Evolutionary conservation across 1,140 invertebrate species (phyloP).

Genomic region (Drosophila biarmipes): DNA sequence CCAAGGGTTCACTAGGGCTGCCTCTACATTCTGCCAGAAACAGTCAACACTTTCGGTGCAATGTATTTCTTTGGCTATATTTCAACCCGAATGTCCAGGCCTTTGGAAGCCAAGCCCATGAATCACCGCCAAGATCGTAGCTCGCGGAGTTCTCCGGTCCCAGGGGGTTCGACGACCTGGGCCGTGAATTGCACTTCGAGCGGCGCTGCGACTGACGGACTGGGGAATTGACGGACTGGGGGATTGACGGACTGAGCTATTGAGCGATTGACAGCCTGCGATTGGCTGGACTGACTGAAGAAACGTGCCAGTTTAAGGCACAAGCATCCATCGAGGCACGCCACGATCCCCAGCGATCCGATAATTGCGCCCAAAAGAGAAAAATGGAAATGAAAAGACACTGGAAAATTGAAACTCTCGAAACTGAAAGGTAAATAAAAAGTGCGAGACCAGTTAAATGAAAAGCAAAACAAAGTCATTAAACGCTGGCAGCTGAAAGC

Average conservation of each 20-base stretch:
- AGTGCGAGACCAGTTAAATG: slow-evolving; percentile 60
- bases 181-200: slow-evolving; percentile 52
- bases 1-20: no score
- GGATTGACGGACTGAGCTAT: slow-evolving; percentile 8
- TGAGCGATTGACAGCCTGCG: slow-evolving; percentile 6
- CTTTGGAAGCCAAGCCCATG: not conserved
- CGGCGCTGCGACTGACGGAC: slow-evolving; percentile 7
- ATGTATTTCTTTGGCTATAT: no score
- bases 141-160: not conserved
- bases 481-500: slow-evolving; percentile 33
- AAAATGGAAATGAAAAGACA: not conserved
- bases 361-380: slow-evolving; percentile 31
- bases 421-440: slow-evolving; percentile 7
- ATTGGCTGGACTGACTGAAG: slow-evolving; percentile 1
- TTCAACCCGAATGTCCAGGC: not conserved
- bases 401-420: slow-evolving; percentile 31
- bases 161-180: slow-evolving; percentile 47
- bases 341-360: slow-evolving; percentile 34
- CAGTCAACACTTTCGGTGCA: no score
- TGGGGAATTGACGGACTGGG: not conserved
- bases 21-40: no score
- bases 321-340: slow-evolving; percentile 6
- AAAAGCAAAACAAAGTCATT: slow-evolving; percentile 67
- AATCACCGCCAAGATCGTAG: not conserved
- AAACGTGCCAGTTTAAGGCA: slow-evolving; percentile 10